A percentile compares a stretch with the other conserved stretches of the same genome.
These are phyloP conservation scores for Mionectes olivaceus DNA, from an alignment of 2,797 vertebrate species.

Conservation along the genomic window DNA sequence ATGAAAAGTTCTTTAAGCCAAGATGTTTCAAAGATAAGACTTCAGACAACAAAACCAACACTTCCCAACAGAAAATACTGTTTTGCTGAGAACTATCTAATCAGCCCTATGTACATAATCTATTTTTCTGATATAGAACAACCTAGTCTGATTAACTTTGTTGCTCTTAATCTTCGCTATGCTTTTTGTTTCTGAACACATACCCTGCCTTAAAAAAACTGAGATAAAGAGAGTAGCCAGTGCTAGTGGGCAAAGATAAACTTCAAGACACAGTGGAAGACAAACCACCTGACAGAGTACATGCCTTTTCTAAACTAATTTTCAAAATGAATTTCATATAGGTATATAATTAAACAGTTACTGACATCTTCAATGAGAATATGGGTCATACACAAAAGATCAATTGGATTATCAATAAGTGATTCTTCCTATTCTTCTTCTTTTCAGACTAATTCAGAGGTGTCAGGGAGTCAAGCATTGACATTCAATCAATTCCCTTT, in stretches of 20 bases:
- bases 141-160: not conserved
- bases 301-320: not conserved
- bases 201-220: not conserved
- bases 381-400: not conserved
- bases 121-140: not conserved
- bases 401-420: not conserved
- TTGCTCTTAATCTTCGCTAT: not conserved
- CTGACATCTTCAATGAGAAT: not conserved
- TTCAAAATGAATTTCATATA: not conserved
- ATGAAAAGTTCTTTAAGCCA: not conserved
- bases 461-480: not conserved
- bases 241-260: not conserved
- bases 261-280: not conserved
- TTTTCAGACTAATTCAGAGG: not conserved
- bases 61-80: not conserved
- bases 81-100: not conserved
- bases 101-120: not conserved
- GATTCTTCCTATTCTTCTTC: not conserved
- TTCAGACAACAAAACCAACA: not conserved
- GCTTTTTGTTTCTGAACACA: not conserved
- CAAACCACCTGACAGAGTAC: accelerated
- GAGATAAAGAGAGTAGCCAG: not conserved
- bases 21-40: not conserved
- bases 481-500: not conserved
- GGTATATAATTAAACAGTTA: not conserved